Evolutionary conservation across 2,113 vertebrate genomes (phyloP).

Genomic region (Oenanthe oenanthe): DNA sequence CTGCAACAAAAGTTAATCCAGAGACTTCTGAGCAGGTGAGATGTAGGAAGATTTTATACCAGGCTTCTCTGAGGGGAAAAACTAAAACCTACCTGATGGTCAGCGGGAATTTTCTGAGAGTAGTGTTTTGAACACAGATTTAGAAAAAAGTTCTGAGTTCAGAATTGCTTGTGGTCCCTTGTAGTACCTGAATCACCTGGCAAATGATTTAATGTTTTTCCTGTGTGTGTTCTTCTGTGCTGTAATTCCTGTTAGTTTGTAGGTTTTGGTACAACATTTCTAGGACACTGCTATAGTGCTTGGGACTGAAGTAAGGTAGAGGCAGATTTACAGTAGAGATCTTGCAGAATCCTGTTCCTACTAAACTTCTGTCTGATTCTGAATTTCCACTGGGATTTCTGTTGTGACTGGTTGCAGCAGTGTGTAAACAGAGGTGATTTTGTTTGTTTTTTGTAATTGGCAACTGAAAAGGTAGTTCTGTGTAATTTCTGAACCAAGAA

Average conservation of each 20-base stretch:
- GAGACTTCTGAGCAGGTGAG: constrained; percentile 48
- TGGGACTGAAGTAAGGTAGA: not conserved
- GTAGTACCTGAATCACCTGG: not conserved
- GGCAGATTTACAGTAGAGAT: not conserved
- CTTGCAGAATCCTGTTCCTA: not conserved
- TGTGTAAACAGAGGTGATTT: not conserved
- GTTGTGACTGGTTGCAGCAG: not conserved
- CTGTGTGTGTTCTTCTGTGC: not conserved
- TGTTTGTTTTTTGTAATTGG: not conserved
- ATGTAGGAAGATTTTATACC: not conserved
- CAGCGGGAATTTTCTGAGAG: not conserved
- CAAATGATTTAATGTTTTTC: not conserved
- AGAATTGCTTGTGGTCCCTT: not conserved
- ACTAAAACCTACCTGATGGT: not conserved
- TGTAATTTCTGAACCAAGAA: not conserved
- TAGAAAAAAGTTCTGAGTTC: not conserved
- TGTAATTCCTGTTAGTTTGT: not conserved
- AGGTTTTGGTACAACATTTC: not conserved
- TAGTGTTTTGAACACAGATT: not conserved
- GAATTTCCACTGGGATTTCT: not conserved
- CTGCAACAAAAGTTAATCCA: not conserved
- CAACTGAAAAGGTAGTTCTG: not conserved
- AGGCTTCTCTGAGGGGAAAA: not conserved
- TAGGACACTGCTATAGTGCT: not conserved
- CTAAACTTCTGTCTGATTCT: not conserved